A percentile compares a stretch with the other conserved stretches of the same genome.
These are phyloP conservation scores for Alosa alosa DNA, from an alignment of 2,113 vertebrate genomes.

Conservation along the genomic window DNA sequence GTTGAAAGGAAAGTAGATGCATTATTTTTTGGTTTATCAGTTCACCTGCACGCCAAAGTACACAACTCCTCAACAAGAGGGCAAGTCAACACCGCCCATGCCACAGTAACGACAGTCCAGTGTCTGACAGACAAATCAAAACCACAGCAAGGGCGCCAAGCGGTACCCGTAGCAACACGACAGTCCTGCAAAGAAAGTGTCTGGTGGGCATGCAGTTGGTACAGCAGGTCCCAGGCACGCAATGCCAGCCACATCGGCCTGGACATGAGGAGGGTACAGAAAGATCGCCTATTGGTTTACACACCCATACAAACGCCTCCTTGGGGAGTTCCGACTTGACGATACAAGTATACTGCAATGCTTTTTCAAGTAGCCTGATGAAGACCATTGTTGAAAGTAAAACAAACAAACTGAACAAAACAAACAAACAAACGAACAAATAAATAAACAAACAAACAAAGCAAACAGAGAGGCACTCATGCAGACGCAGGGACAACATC, in stretches of 20 bases:
- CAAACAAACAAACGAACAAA: constrained; percentile 38
- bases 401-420: constrained; percentile 37
- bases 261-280: constrained; percentile 21
- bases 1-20: not conserved
- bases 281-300: constrained; percentile 47
- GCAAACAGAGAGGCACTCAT: constrained; percentile 39
- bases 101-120: constrained; percentile 40
- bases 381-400: constrained; percentile 37
- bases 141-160: constrained; percentile 48
- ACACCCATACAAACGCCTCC: not conserved
- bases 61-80: constrained; percentile 23
- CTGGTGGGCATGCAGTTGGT: constrained; percentile 50
- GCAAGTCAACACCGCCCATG: constrained; percentile 44
- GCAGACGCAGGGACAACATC: constrained; percentile 48
- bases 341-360: constrained; percentile 42
- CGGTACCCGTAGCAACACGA: constrained; percentile 44
- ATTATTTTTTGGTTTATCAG: not conserved
- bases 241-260: constrained; percentile 52
- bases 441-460: constrained; percentile 30
- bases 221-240: constrained; percentile 30
- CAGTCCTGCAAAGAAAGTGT: constrained; percentile 36
- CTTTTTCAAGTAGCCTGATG: constrained; percentile 46
- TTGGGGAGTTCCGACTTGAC: no score
- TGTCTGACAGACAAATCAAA: constrained; percentile 35
- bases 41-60: not conserved